Percentiles rank a stretch among this genome's conserved stretches.
phyloP scores from a whole-genome alignment of 37 sponge, comb jelly and placozoan genomes.

The Dysidea cf. avara region DNA sequence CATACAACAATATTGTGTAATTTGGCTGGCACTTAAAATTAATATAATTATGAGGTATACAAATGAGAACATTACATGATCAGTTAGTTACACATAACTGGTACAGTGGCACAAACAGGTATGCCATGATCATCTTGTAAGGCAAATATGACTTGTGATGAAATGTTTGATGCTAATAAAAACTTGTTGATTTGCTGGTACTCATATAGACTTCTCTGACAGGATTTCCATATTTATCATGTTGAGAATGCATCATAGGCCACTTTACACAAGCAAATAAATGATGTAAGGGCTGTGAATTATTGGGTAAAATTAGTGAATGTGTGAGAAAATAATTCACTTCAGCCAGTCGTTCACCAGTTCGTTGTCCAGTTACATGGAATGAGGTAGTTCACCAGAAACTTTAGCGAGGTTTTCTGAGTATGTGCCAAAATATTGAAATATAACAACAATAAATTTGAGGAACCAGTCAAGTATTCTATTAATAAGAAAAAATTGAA shows the following conservation, averaged over 20 bases:
- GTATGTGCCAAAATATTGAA: no score
- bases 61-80: no score
- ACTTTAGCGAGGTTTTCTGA: no score
- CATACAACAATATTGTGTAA: no score
- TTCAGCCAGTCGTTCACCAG: constrained; percentile 2
- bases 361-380: no score
- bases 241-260: constrained; percentile 1
- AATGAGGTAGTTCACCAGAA: no score
- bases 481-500: no score
- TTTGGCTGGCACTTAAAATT: no score
- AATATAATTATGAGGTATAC: no score
- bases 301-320: background rate
- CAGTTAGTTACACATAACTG: no score
- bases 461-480: no score
- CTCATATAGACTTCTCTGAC: background rate
- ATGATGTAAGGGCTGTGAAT: background rate
- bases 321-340: background rate
- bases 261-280: background rate
- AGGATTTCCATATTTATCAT: background rate
- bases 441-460: no score
- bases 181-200: background rate
- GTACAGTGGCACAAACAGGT: background rate
- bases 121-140: background rate
- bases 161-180: constrained; percentile 3
- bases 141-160: background rate